These are phyloP conservation scores for Clytia hemisphaerica DNA, from an alignment of 30 jellyfish, hydroid and myxozoan species.

Conservation along the genomic window DNA sequence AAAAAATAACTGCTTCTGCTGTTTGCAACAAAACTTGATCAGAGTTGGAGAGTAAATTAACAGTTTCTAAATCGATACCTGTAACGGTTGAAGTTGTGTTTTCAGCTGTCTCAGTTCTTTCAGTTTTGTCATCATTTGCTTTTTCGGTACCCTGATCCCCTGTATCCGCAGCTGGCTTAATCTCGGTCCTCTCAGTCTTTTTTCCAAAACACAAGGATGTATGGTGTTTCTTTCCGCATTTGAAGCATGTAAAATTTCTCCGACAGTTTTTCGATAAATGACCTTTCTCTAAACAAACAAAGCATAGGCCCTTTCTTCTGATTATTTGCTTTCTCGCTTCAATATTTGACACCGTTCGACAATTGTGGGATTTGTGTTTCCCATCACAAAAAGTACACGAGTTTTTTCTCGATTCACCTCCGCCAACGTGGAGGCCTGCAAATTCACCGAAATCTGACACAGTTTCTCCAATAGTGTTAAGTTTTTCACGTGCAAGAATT, in stretches of 20 bases:
- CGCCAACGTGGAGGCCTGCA: too few relatives aligned
- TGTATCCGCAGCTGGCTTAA: background rate
- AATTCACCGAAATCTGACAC: too few relatives aligned
- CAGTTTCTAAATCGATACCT: too few relatives aligned
- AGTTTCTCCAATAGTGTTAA: too few relatives aligned
- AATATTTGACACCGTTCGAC: background rate
- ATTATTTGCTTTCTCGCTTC: background rate
- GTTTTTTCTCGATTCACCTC: too few relatives aligned
- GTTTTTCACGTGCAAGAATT: conserved; percentile 48
- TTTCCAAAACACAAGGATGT: conserved; percentile 13
- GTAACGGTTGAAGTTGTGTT: too few relatives aligned
- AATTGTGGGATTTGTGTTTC: background rate
- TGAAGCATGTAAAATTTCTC: background rate
- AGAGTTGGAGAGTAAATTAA: too few relatives aligned
- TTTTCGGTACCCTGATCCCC: background rate
- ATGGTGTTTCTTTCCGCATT: conserved; percentile 23
- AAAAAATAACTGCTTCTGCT: conserved; percentile 25
- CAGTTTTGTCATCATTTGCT: conserved; percentile 5
- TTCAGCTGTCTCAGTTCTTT: conserved; percentile 13
- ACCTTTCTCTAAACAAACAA: conserved; percentile 8
- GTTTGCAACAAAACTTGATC: conserved; percentile 48
- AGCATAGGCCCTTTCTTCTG: background rate
- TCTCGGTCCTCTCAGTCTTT: background rate
- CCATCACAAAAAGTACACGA: background rate
- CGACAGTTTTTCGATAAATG: conserved; percentile 18